Evolutionary conservation across 1,140 invertebrate species (phyloP).

Genomic region (Drosophila truncata): DNA sequence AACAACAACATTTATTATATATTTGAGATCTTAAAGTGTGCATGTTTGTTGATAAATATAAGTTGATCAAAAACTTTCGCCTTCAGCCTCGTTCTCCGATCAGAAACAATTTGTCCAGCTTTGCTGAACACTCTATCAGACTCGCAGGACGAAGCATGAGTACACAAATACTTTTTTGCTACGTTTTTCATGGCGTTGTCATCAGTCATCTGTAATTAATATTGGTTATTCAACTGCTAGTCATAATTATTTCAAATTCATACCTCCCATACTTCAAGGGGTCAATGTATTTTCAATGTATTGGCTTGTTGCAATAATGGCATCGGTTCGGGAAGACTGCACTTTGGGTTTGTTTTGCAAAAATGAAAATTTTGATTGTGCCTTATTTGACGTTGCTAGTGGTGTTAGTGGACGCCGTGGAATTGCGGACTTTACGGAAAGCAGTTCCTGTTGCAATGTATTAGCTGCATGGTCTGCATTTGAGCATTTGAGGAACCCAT

Average conservation of each 20-base stretch:
- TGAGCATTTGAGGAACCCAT: background rate
- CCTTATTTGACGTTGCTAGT: background rate
- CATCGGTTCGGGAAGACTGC: background rate
- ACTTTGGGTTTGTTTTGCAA: background rate
- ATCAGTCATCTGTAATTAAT: too few relatives aligned
- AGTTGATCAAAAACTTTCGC: constrained; percentile 3
- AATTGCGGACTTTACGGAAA: background rate
- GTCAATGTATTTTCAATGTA: constrained; percentile 1
- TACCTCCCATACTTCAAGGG: too few relatives aligned
- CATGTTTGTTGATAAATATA: background rate
- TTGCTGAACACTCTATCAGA: background rate
- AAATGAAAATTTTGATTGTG: background rate
- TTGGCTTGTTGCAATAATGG: constrained; percentile 3
- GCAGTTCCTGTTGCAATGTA: background rate
- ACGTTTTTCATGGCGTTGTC: too few relatives aligned
- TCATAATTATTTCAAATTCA: too few relatives aligned
- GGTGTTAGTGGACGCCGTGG: background rate
- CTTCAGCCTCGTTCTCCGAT: background rate
- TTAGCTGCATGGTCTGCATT: background rate
- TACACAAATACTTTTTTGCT: background rate
- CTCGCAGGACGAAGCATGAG: background rate
- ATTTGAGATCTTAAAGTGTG: too few relatives aligned
- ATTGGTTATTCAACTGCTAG: too few relatives aligned
- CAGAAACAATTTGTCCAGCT: background rate
- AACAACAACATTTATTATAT: too few relatives aligned